phyloP scores from a whole-genome alignment of 2,797 vertebrate genomes.

The Rhinophrynus dorsalis region DNA sequence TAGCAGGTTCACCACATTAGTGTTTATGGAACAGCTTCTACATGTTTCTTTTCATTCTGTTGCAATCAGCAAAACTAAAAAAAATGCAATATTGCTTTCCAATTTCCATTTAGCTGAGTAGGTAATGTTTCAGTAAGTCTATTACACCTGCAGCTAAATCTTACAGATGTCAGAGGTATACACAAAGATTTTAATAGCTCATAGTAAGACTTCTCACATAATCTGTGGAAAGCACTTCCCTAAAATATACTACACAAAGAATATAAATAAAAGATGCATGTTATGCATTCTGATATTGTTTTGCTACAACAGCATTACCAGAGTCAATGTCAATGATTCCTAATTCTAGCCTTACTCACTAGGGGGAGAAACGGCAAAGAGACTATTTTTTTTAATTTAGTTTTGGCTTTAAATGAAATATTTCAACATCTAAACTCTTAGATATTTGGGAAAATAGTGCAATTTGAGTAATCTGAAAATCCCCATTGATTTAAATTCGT shows the following conservation, averaged over 20 bases:
- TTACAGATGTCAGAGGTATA: slow-evolving; percentile 26
- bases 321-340: background rate
- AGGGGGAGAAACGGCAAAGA: background rate
- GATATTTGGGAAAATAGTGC: no score
- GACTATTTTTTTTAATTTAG: no score
- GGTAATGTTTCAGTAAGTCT: slow-evolving; percentile 19
- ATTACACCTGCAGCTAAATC: slow-evolving; percentile 32
- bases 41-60: background rate
- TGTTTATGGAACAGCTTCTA: background rate
- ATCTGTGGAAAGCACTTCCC: background rate
- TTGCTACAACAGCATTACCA: slow-evolving; percentile 19
- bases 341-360: background rate
- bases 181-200: slow-evolving; percentile 11
- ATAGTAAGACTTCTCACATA: background rate
- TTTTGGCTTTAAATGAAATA: no score
- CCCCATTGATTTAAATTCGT: no score
- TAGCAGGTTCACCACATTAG: no score
- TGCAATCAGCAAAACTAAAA: slow-evolving; percentile 12
- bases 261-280: slow-evolving; percentile 23
- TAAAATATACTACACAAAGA: slow-evolving; percentile 3
- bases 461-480: no score
- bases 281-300: slow-evolving; percentile 16
- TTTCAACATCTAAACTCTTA: no score
- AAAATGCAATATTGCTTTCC: slow-evolving; percentile 10
- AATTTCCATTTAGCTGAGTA: slow-evolving; percentile 21